Evolutionary conservation across 30 jellyfish, hydroid and myxozoan genomes (phyloP).

Genomic region (Chrysaora quinquecirrha): DNA sequence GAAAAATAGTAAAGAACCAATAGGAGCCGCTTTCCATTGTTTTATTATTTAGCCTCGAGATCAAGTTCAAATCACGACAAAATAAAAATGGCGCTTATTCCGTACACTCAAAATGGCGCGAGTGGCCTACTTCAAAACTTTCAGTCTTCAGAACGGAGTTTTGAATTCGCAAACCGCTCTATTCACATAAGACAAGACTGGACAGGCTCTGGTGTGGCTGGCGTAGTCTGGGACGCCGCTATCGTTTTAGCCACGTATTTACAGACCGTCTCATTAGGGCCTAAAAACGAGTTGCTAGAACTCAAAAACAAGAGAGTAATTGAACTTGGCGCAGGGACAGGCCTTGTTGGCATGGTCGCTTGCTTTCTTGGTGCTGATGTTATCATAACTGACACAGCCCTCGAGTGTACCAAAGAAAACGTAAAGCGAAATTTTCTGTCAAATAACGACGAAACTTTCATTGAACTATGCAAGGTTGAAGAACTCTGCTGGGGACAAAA

Average conservation of each 20-base stretch:
- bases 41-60: too few species aligned
- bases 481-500: slow-evolving; percentile 76
- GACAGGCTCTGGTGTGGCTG: slow-evolving; percentile 89
- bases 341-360: slow-evolving; percentile 84
- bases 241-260: slow-evolving; percentile 66
- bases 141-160: slow-evolving; percentile 57
- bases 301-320: neutral
- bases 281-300: neutral
- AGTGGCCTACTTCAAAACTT: slow-evolving; percentile 37
- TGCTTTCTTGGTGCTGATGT: slow-evolving; percentile 70
- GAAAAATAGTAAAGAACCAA: too few species aligned
- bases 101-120: slow-evolving; percentile 30
- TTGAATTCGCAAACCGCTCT: slow-evolving; percentile 32
- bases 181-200: slow-evolving; percentile 67
- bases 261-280: slow-evolving; percentile 23
- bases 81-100: slow-evolving; percentile 81
- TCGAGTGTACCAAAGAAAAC: slow-evolving; percentile 49
- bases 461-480: slow-evolving; percentile 27
- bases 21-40: too few species aligned
- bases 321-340: slow-evolving; percentile 96
- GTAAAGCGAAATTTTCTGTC: slow-evolving; percentile 32
- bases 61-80: too few species aligned
- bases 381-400: slow-evolving; percentile 71
- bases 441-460: neutral
- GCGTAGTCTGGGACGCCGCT: slow-evolving; percentile 97